phyloP scores from a whole-genome alignment of 1,140 invertebrate genomes.

The Drosophila takahashii region DNA sequence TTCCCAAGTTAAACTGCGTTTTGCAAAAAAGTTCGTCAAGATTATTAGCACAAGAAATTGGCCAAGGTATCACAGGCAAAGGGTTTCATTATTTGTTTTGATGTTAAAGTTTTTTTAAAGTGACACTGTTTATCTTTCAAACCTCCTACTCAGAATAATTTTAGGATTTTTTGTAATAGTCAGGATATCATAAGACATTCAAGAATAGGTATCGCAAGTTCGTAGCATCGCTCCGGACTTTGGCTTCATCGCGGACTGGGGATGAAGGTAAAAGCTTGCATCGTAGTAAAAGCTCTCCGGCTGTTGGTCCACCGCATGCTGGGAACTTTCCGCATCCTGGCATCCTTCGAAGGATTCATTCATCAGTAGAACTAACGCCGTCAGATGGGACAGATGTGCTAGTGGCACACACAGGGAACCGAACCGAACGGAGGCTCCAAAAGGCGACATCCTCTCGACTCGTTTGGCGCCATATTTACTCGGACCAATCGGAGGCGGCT shows the following conservation, averaged over 20 bases:
- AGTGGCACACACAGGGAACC: conserved; percentile 30
- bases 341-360: conserved; percentile 67
- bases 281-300: conserved; percentile 57
- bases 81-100: too few species aligned
- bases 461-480: conserved; percentile 77
- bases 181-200: too few species aligned
- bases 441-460: conserved; percentile 46
- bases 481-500: conserved; percentile 44
- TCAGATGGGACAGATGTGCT: conserved; percentile 58
- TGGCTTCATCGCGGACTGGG: background rate
- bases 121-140: too few species aligned
- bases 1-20: too few species aligned
- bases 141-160: too few species aligned
- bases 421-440: conserved; percentile 12
- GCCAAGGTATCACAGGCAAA: too few species aligned
- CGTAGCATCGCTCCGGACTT: background rate
- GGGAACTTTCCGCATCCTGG: conserved; percentile 67
- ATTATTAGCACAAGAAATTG: too few species aligned
- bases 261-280: conserved; percentile 34
- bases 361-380: conserved; percentile 74
- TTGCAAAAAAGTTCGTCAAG: too few species aligned
- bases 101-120: too few species aligned
- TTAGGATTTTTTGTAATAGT: too few species aligned
- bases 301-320: conserved; percentile 51
- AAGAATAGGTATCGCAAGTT: background rate